Conservation (phyloP, 2,113 vertebrate genomes). For the Thymallus thymallus region DNA sequence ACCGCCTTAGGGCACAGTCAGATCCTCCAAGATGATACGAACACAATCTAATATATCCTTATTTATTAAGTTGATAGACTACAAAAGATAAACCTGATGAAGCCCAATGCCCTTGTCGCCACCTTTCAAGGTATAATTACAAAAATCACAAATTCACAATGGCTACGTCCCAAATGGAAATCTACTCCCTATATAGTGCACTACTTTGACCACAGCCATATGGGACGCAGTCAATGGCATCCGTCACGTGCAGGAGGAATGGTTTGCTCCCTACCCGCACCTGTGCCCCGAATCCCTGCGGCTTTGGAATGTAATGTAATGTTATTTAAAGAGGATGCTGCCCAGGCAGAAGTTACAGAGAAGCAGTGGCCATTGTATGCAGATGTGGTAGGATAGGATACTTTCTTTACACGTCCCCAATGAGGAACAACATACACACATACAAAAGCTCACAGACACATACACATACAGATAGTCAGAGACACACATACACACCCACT, state of each 20-base stretch:
- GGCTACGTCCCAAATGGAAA: constrained; percentile 26
- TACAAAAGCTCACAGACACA: no score
- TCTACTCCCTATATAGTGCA: no score
- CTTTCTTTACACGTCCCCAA: constrained; percentile 20
- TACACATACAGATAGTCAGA: no score
- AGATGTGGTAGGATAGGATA: constrained; percentile 14
- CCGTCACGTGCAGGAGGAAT: neutral
- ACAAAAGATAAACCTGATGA: constrained; percentile 61
- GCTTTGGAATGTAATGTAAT: constrained; percentile 40
- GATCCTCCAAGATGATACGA: constrained; percentile 50
- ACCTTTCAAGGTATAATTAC: constrained; percentile 70
- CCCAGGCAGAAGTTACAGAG: constrained; percentile 17
- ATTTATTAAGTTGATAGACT: constrained; percentile 69
- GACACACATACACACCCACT: no score
- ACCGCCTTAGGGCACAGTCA: constrained; percentile 52
- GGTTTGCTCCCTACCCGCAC: constrained; percentile 9
- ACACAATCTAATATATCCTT: constrained; percentile 61
- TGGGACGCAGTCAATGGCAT: neutral
- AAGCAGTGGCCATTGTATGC: constrained; percentile 18
- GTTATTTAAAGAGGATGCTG: constrained; percentile 34
- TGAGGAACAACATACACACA: constrained; percentile 2
- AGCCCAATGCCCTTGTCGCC: constrained; percentile 63
- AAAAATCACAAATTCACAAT: constrained; percentile 44
- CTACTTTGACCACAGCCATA: neutral
- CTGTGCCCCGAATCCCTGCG: constrained; percentile 15